Conservation (phyloP, 2,113 vertebrate species). For the Micromys minutus region DNA sequence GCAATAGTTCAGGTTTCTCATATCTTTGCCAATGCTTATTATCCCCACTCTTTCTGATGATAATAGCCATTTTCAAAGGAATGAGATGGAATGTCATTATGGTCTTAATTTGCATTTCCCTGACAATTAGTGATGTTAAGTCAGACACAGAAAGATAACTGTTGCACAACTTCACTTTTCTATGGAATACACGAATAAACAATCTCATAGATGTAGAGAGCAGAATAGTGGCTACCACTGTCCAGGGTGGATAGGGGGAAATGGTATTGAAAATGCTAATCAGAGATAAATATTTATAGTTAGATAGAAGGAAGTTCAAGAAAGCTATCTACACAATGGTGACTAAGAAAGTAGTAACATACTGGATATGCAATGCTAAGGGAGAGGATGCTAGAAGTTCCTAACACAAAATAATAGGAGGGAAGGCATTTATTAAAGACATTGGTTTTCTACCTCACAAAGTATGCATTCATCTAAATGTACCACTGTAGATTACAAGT, state of each 20-base stretch:
- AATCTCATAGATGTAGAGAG: not conserved
- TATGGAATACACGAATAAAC: not conserved
- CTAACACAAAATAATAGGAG: not conserved
- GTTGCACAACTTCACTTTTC: not conserved
- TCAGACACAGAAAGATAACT: not conserved
- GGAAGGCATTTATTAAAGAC: not conserved
- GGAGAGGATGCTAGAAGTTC: not conserved
- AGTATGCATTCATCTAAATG: not conserved
- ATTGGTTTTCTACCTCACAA: not conserved
- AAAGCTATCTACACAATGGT: not conserved
- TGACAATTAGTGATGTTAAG: not conserved
- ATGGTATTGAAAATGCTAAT: not conserved
- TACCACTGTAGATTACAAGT: not conserved
- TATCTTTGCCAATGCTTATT: not conserved
- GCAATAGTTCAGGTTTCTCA: not conserved
- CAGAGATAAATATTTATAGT: not conserved
- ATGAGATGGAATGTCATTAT: not conserved
- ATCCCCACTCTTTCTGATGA: not conserved
- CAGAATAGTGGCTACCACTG: not conserved
- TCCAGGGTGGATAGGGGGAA: not conserved
- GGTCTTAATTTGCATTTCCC: slow-evolving; percentile 18
- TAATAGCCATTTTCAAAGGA: slow-evolving; percentile 11
- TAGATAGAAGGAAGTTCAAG: not conserved
- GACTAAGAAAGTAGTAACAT: not conserved
- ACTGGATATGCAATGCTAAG: not conserved